Conservation (phyloP, 2,113 vertebrate species). For the Oreochromis spilurus region DNA sequence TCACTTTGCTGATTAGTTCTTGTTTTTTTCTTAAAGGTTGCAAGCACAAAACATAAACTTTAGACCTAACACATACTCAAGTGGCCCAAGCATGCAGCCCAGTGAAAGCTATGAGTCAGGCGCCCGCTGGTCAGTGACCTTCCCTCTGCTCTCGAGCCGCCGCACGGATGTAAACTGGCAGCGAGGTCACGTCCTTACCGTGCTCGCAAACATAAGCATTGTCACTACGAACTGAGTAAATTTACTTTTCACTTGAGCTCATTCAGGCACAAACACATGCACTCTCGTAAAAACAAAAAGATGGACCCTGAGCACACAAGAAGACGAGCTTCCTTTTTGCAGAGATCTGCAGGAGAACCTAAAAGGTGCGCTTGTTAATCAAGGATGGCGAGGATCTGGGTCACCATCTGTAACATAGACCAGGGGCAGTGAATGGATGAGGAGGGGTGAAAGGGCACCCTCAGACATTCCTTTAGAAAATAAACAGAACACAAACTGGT, state of each 20-base stretch:
- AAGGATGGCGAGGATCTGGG: slow-evolving; percentile 41
- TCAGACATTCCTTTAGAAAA: slow-evolving; percentile 71
- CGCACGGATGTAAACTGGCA: slow-evolving; percentile 60
- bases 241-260: slow-evolving; percentile 68
- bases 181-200: slow-evolving; percentile 70
- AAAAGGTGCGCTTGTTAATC: slow-evolving; percentile 60
- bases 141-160: slow-evolving; percentile 23
- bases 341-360: slow-evolving; percentile 29
- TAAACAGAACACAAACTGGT: slow-evolving; percentile 63
- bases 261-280: slow-evolving; percentile 49
- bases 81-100: not conserved
- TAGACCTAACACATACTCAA: not conserved
- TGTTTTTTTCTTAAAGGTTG: not conserved
- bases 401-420: slow-evolving; percentile 69
- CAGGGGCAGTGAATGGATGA: slow-evolving; percentile 69
- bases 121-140: slow-evolving; percentile 27
- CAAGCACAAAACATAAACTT: not conserved
- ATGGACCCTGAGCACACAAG: slow-evolving; percentile 45
- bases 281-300: slow-evolving; percentile 14
- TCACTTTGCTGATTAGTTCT: not conserved
- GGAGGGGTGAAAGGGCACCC: slow-evolving; percentile 66
- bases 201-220: slow-evolving; percentile 73
- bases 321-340: slow-evolving; percentile 25
- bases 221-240: slow-evolving; percentile 70
- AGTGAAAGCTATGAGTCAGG: slow-evolving; percentile 31